Evolutionary conservation across 2,797 vertebrate genomes (phyloP).

Genomic region (Poliocrania exsul): DNA sequence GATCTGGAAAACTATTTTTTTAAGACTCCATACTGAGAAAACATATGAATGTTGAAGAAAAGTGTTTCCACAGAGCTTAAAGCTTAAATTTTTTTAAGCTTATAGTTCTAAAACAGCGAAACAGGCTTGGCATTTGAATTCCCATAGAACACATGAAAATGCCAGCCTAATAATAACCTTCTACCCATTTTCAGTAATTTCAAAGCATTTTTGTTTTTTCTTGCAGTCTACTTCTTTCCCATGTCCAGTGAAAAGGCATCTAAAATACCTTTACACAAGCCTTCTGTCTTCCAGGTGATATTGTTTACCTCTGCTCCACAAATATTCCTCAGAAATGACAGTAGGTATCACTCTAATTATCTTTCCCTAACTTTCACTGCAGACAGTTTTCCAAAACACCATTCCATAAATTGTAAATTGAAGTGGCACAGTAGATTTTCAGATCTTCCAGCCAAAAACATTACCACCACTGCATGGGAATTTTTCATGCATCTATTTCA

Average conservation of each 20-base stretch:
- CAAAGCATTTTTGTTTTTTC: not conserved
- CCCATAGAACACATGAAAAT: not conserved
- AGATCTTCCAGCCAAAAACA: not conserved
- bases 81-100: not conserved
- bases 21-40: not conserved
- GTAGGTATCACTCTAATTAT: not conserved
- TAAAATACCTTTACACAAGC: not conserved
- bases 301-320: not conserved
- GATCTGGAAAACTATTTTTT: not conserved
- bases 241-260: not conserved
- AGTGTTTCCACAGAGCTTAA: not conserved
- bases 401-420: not conserved
- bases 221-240: not conserved
- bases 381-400: not conserved
- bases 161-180: not conserved
- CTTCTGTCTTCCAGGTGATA: not conserved
- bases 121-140: not conserved
- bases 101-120: not conserved
- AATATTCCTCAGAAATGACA: not conserved
- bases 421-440: not conserved
- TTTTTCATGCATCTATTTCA: not conserved
- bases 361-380: not conserved
- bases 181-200: not conserved
- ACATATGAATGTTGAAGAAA: not conserved
- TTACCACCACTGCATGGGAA: not conserved